phyloP scores from a whole-genome alignment of 2,888 invertebrate species.

The Tenthredo distinguenda region DNA sequence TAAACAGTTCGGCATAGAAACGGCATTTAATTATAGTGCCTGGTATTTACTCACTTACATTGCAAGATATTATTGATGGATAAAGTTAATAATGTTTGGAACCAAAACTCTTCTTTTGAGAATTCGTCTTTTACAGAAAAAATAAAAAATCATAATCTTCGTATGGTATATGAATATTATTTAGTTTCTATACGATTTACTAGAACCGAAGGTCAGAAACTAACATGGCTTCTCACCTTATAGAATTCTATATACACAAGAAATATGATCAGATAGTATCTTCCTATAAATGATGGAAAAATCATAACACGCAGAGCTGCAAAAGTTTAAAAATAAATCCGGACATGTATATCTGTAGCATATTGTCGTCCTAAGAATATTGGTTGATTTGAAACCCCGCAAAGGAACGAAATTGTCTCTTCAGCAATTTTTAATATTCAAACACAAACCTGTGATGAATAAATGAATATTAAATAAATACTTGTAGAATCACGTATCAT shows the following conservation, averaged over 20 bases:
- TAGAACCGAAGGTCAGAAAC: slow-evolving; percentile 2
- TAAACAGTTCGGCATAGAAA: neutral
- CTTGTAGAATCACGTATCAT: neutral
- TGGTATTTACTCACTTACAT: neutral
- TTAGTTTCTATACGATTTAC: neutral
- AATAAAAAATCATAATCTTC: neutral
- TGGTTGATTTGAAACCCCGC: neutral
- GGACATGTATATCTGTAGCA: neutral
- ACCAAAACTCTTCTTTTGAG: neutral
- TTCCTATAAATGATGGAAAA: neutral
- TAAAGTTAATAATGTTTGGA: neutral
- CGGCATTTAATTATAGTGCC: neutral
- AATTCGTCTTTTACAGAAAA: neutral
- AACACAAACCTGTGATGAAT: neutral
- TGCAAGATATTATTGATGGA: neutral
- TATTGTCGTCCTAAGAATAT: neutral
- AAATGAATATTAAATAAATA: neutral
- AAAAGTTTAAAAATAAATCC: neutral
- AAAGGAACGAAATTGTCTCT: neutral
- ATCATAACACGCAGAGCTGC: neutral
- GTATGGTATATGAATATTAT: neutral
- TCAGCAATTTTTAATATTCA: neutral
- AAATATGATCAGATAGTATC: neutral
- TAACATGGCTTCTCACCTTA: slow-evolving; percentile 10
- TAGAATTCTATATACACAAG: neutral